phyloP scores from a whole-genome alignment of 2,888 invertebrate species.

The Cyaniris semiargus region DNA sequence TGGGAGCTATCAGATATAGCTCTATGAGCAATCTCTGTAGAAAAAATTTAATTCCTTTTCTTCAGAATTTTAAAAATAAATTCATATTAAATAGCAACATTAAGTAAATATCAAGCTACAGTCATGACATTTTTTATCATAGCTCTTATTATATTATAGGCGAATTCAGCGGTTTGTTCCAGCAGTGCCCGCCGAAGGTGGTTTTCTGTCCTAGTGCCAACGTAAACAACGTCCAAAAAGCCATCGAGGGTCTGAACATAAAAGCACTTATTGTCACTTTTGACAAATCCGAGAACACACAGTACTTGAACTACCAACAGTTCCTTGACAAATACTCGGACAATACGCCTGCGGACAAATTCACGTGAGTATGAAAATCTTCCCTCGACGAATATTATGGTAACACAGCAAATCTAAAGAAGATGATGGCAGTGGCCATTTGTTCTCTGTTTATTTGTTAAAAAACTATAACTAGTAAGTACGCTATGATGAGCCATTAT shows the following conservation, averaged over 20 bases:
- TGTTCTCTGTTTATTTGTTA: too few relatives aligned
- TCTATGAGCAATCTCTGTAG: too few relatives aligned
- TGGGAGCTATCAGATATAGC: too few relatives aligned
- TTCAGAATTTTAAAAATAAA: too few relatives aligned
- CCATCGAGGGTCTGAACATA: slow-evolving; percentile 49
- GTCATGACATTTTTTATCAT: too few relatives aligned
- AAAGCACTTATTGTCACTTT: slow-evolving; percentile 57
- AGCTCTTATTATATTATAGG: slow-evolving; percentile 48
- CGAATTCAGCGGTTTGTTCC: slow-evolving; percentile 54
- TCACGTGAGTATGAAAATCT: slow-evolving; percentile 45
- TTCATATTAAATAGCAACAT: too few relatives aligned
- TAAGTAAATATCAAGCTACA: too few relatives aligned
- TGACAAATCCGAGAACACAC: slow-evolving; percentile 50
- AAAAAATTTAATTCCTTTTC: too few relatives aligned
- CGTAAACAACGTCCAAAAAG: slow-evolving; percentile 51
- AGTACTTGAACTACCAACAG: slow-evolving; percentile 49
- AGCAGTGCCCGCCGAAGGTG: slow-evolving; percentile 53
- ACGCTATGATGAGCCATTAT: background rate
- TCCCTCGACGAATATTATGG: too few relatives aligned
- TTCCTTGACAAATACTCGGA: slow-evolving; percentile 52
- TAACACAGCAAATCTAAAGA: too few relatives aligned
- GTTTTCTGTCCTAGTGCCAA: slow-evolving; percentile 62
- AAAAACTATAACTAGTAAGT: too few relatives aligned
- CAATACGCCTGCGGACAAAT: slow-evolving; percentile 50
- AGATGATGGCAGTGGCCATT: too few relatives aligned